These are phyloP conservation scores for Drosophila villosipedis DNA, from an alignment of 2,888 invertebrate species.

Conservation along the genomic window DNA sequence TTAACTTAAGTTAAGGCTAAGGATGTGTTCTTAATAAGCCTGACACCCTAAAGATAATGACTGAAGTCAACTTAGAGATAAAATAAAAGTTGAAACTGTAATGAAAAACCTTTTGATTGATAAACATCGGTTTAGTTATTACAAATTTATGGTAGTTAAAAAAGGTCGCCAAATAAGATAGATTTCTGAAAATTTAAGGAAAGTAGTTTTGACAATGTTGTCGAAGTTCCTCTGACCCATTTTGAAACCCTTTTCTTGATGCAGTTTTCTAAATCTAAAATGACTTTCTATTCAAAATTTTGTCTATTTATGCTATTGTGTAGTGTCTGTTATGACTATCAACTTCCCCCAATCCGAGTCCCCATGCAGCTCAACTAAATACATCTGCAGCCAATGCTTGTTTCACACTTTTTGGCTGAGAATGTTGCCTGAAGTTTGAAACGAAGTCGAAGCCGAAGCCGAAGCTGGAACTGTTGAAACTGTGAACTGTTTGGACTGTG, in stretches of 20 bases:
- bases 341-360: background rate
- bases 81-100: background rate
- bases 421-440: background rate
- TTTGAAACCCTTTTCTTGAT: background rate
- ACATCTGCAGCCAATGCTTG: constrained; percentile 28
- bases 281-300: background rate
- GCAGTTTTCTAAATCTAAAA: too few relatives aligned
- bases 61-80: background rate
- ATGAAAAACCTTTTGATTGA: background rate
- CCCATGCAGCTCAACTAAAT: background rate
- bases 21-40: background rate
- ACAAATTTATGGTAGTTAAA: background rate
- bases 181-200: background rate
- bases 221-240: background rate
- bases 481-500: constrained; percentile 22
- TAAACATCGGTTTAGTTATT: background rate
- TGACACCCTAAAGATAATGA: background rate
- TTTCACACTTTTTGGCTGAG: constrained; percentile 49
- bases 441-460: background rate
- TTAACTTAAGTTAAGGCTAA: background rate
- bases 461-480: constrained; percentile 3
- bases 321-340: constrained; percentile 4
- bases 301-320: background rate
- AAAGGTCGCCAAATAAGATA: background rate
- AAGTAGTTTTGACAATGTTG: too few relatives aligned